A percentile compares a stretch with the other conserved stretches of the same genome.
phyloP scores from a whole-genome alignment of 1,140 invertebrate genomes.

The Charaxes varanes region DNA sequence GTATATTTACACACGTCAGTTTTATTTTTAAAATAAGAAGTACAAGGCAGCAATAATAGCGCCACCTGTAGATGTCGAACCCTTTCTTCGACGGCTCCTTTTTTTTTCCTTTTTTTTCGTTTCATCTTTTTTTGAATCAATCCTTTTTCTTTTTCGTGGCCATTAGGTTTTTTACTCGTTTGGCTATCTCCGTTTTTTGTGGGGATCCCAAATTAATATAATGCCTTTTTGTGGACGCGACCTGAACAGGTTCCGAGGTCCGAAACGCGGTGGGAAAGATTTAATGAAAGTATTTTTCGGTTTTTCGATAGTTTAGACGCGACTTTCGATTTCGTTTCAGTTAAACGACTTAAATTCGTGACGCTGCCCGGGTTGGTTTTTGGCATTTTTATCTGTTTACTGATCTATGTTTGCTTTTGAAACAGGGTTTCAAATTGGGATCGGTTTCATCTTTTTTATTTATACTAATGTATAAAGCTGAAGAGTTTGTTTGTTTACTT shows the following conservation, averaged over 20 bases:
- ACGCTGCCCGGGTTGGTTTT: conserved; percentile 1
- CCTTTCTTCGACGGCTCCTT: conserved; percentile 55
- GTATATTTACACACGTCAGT: conserved; percentile 1
- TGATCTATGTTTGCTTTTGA: conserved; percentile 8
- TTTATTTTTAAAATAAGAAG: conserved; percentile 4
- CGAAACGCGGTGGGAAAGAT: conserved; percentile 50
- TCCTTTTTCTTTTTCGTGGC: conserved; percentile 64
- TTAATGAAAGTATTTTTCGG: conserved; percentile 66
- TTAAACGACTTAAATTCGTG: conserved; percentile 5
- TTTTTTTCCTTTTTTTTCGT: conserved; percentile 27
- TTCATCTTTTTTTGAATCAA: conserved; percentile 48
- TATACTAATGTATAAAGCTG: conserved; percentile 7
- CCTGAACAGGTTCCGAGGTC: conserved; percentile 49
- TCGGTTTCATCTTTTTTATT: conserved; percentile 7
- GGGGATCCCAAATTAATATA: conserved; percentile 71
- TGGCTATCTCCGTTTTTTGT: conserved; percentile 68
- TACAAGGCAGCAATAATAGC: conserved; percentile 23
- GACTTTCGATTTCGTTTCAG: conserved; percentile 57
- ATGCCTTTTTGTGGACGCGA: conserved; percentile 54
- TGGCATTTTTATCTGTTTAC: conserved; percentile 8
- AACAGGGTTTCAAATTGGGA: conserved; percentile 1
- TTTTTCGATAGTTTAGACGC: conserved; percentile 35
- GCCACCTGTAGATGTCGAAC: conserved; percentile 54
- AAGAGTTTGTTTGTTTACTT: too few species aligned
- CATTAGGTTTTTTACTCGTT: conserved; percentile 66